Conservation (phyloP, 1,140 invertebrate species). For the Dreissena polymorpha region DNA sequence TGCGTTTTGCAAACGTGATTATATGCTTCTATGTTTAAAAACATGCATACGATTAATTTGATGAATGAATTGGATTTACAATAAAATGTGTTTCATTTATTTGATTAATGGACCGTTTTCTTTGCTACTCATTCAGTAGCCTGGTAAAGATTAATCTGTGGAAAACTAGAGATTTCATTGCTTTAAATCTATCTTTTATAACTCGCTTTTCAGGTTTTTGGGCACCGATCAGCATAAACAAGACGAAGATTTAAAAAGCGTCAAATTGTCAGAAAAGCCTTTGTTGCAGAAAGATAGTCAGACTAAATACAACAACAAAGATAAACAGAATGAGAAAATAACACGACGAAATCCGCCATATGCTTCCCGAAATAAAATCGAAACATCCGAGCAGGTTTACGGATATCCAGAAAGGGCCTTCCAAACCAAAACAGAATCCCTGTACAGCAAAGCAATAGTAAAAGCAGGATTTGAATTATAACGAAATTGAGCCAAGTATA, state of each 20-base stretch:
- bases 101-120: no score
- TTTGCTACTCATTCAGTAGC: no score
- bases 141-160: no score
- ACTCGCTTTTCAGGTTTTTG: background rate
- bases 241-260: background rate
- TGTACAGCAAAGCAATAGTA: slow-evolving; percentile 12
- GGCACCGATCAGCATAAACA: background rate
- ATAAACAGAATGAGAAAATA: background rate
- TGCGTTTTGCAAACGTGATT: no score
- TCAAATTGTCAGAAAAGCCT: slow-evolving; percentile 20
- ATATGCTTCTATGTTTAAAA: no score
- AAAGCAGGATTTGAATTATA: slow-evolving; percentile 24
- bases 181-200: no score
- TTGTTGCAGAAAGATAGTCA: background rate
- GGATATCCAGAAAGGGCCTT: background rate
- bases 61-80: no score
- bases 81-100: no score
- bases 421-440: background rate
- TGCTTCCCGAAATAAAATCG: slow-evolving; percentile 15
- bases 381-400: background rate
- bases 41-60: no score
- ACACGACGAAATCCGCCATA: background rate
- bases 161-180: no score
- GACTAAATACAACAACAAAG: background rate
- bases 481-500: background rate